Percentiles rank a stretch among this genome's conserved stretches.
Evolutionary conservation across 92 coral and sea anemone species (phyloP).

Genomic region (Hydrozoanthus gracilis): DNA sequence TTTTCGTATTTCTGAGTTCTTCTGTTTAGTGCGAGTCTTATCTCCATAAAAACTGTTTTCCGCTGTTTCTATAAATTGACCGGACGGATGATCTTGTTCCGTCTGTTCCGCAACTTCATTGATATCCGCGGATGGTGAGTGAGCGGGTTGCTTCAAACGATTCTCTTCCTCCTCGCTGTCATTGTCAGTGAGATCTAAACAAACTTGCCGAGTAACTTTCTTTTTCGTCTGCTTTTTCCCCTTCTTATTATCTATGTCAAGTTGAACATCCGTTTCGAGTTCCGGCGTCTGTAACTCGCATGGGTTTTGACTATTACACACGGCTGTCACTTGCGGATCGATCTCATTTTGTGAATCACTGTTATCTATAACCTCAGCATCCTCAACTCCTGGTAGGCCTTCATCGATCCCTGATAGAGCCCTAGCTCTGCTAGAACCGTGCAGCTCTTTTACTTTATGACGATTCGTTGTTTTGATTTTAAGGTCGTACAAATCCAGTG

Average conservation of each 20-base stretch:
- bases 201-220: constrained; percentile 3
- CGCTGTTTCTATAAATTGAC: neutral
- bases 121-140: neutral
- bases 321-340: neutral
- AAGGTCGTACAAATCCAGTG: constrained; percentile 81
- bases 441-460: constrained; percentile 82
- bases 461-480: constrained; percentile 79
- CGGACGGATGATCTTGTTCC: neutral
- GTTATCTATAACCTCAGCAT: neutral
- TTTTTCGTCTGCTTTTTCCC: constrained; percentile 38
- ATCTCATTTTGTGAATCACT: constrained; percentile 21
- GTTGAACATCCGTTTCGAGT: neutral
- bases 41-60: neutral
- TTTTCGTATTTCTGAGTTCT: constrained; percentile 26
- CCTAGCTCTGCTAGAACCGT: constrained; percentile 60
- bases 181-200: constrained; percentile 8
- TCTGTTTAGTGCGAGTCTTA: constrained; percentile 3
- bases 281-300: neutral
- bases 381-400: constrained; percentile 52
- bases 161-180: neutral
- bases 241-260: neutral
- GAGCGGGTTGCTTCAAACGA: neutral
- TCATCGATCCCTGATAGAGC: constrained; percentile 83
- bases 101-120: neutral
- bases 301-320: neutral